phyloP scores from a whole-genome alignment of 2,797 vertebrate species.

The Acanthopagrus latus region DNA sequence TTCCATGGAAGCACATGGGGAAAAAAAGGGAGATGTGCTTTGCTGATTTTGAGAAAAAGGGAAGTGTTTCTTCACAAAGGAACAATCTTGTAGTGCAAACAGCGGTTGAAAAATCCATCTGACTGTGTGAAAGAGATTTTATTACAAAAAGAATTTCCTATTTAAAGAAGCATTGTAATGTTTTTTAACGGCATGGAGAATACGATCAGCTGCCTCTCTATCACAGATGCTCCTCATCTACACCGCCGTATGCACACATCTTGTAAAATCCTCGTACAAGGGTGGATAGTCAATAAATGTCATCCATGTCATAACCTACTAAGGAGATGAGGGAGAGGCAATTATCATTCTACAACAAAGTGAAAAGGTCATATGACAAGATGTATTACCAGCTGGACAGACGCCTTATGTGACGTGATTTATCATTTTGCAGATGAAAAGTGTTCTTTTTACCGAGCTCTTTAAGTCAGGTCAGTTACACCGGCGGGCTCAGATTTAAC shows the following conservation, averaged over 20 bases:
- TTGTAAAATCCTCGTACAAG: conserved; percentile 38
- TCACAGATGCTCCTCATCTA: conserved; percentile 24
- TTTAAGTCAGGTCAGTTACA: conserved; percentile 4
- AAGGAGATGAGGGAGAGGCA: conserved; percentile 46
- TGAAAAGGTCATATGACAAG: conserved; percentile 60
- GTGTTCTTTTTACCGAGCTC: conserved; percentile 2
- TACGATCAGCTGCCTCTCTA: conserved; percentile 17
- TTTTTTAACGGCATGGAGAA: conserved; percentile 15
- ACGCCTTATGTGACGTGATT: conserved; percentile 53
- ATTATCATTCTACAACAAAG: conserved; percentile 63
- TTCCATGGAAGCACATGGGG: conserved; percentile 18
- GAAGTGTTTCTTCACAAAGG: conserved; percentile 19
- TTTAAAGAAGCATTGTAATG: conserved; percentile 25
- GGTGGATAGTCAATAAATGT: conserved; percentile 62
- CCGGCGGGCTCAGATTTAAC: neutral
- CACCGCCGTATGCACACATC: conserved; percentile 18
- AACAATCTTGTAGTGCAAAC: neutral
- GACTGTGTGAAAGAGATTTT: conserved; percentile 31
- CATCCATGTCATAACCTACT: conserved; percentile 53
- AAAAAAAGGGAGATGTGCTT: conserved; percentile 9
- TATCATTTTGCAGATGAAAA: conserved; percentile 37
- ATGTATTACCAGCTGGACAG: conserved; percentile 41
- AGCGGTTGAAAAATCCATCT: neutral
- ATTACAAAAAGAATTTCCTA: conserved; percentile 8
- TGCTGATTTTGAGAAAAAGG: conserved; percentile 13